A percentile compares a stretch with the other conserved stretches of the same genome.
These are phyloP conservation scores for Neostethus bicornis DNA, from an alignment of 2,797 vertebrate species.

Conservation along the genomic window DNA sequence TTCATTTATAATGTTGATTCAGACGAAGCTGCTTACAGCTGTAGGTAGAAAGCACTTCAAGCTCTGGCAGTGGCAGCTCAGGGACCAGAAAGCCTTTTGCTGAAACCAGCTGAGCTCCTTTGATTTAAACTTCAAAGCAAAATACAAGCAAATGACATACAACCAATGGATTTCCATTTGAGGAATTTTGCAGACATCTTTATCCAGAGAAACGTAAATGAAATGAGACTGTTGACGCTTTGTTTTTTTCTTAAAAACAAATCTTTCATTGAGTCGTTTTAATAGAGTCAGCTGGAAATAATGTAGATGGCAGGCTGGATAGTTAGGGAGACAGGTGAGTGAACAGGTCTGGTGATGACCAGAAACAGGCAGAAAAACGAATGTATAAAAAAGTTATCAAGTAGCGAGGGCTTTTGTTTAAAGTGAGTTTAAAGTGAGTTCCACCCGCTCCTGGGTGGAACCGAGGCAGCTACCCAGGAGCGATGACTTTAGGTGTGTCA, in stretches of 20 bases:
- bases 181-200: constrained; percentile 45
- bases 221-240: constrained; percentile 27
- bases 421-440: no score
- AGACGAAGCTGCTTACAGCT: constrained; percentile 9
- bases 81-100: constrained; percentile 54
- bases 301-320: no score
- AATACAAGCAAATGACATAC: constrained; percentile 35
- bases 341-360: no score
- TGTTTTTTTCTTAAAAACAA: constrained; percentile 12
- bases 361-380: no score
- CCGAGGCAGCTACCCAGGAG: no score
- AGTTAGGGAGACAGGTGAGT: no score
- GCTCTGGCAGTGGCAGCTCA: constrained; percentile 32
- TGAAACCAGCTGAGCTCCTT: constrained; percentile 63
- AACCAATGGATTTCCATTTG: constrained; percentile 51
- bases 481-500: no score
- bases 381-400: no score
- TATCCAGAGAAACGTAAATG: constrained; percentile 35
- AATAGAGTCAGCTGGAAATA: no score
- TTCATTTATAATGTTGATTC: constrained; percentile 20
- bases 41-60: constrained; percentile 18
- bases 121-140: constrained; percentile 68
- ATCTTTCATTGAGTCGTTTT: background rate
- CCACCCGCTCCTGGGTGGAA: no score
- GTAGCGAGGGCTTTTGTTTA: no score